phyloP scores from a whole-genome alignment of 2,797 vertebrate species.

The Gobio occitaniae region DNA sequence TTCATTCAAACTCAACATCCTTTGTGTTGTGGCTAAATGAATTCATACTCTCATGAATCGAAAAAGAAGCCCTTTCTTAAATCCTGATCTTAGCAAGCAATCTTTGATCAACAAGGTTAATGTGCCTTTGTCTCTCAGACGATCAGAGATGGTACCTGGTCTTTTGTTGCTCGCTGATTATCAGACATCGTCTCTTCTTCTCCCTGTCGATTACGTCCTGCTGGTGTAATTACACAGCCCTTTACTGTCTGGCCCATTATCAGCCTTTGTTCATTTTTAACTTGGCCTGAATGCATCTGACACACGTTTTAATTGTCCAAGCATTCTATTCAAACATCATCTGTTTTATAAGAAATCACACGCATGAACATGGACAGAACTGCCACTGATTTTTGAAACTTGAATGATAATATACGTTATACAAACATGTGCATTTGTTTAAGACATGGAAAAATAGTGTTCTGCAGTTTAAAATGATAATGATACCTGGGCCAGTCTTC shows the following conservation, averaged over 20 bases:
- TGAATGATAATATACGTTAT: neutral
- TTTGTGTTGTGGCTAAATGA: neutral
- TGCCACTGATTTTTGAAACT: neutral
- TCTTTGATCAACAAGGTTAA: conserved; percentile 3
- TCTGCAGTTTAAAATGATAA: neutral
- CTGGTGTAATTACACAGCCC: conserved; percentile 31
- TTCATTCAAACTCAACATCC: neutral
- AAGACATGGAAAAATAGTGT: neutral
- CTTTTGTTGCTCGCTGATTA: conserved; percentile 20
- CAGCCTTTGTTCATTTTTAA: conserved; percentile 26
- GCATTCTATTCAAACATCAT: neutral
- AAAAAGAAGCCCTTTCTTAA: neutral
- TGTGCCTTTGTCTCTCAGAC: conserved; percentile 13
- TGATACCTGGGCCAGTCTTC: neutral
- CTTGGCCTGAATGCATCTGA: neutral
- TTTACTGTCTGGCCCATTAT: conserved; percentile 13
- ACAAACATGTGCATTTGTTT: neutral
- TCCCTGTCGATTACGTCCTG: conserved; percentile 36
- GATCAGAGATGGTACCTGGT: conserved; percentile 33
- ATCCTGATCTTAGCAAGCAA: neutral
- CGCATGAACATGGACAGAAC: neutral
- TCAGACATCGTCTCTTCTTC: conserved; percentile 5
- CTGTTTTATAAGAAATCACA: neutral
- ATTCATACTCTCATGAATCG: neutral
- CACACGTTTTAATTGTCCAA: conserved; percentile 10